Base-by-base conservation (phyloP, 2,797 vertebrate species). In the Bradypus variegatus region DNA sequence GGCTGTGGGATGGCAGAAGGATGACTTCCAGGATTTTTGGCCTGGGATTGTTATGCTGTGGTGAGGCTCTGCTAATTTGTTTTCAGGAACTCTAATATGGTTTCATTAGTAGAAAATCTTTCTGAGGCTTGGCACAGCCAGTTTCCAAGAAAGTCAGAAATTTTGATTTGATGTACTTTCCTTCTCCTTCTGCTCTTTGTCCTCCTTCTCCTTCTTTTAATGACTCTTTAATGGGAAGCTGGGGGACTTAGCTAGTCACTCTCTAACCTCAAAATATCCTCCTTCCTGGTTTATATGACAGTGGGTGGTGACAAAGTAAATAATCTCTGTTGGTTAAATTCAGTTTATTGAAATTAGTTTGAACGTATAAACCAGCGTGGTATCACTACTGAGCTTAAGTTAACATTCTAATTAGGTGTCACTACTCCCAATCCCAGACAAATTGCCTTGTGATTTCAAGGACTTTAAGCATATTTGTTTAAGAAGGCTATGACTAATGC, bases 321-420 rank as follows among this genome's bases (percentile, higher is more conserved):
- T 81, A 73, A 84, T 77, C 27, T 76, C 19, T 84, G 62, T 76
- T 89, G 64, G n/a, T 77, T 95, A 86, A 77, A 85, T 93, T 90
- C 93, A 60, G 76, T 93, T 95, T 81, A 58, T 79, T 91, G 78
- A 92, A 92, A 89, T 90, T 94, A 86, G 38, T 91, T 72, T 92
- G 89, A 88, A 91, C 86, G 33, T 85, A 77, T 95, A 93, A 95
- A 67, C 53, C 90, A 89, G 33, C 85, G 41, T 50, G 38, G 45
- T 83, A 84, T 91, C 84, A 89, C 72, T 81, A 84, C 41, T 78
- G 87, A 93, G 89, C 58, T 91, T 91, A 90, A 90, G 90, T 92
- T 93, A 92, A 87, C 72, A 94, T 93, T 92, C 84, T 88, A 94
- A 94, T 95, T 92, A 92, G 69, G 89, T 93, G 86, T 93, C 89